Conservation (phyloP, 2,113 vertebrate species). For the Garra rufa region DNA sequence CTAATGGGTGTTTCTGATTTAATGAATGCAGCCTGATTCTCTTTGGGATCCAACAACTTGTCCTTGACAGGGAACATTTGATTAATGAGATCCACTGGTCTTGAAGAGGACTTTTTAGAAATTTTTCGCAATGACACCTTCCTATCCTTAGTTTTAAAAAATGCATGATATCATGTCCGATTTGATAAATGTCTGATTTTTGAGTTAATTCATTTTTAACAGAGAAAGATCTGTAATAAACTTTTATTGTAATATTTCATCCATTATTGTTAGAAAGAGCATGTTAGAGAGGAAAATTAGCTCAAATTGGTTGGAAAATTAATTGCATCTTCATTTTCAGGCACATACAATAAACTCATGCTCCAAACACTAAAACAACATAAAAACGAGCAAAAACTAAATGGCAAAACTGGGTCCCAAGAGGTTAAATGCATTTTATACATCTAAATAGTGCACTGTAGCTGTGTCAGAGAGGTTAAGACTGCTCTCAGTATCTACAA, state of each 20-base stretch:
- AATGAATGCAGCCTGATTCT: neutral
- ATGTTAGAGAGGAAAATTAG: neutral
- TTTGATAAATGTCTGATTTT: neutral
- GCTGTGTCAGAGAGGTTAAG: constrained; percentile 10
- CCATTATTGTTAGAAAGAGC: neutral
- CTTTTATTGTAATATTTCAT: neutral
- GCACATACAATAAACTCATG: neutral
- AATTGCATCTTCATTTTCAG: neutral
- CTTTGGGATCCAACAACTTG: neutral
- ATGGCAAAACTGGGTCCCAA: neutral
- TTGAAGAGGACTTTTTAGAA: neutral
- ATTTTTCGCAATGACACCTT: neutral
- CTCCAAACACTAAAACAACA: neutral
- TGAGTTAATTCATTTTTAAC: neutral
- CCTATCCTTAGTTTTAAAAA: neutral
- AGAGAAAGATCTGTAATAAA: neutral
- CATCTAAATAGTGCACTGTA: constrained; percentile 5
- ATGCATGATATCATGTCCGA: neutral
- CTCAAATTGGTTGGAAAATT: neutral
- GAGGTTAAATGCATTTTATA: neutral
- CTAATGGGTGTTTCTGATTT: neutral
- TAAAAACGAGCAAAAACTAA: neutral
- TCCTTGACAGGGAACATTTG: neutral
- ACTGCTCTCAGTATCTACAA: neutral
- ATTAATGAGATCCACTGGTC: neutral